Percentiles rank a stretch among this genome's conserved stretches.
Evolutionary conservation across 2,113 vertebrate species (phyloP).

Genomic region (Phodopus roborovskii): DNA sequence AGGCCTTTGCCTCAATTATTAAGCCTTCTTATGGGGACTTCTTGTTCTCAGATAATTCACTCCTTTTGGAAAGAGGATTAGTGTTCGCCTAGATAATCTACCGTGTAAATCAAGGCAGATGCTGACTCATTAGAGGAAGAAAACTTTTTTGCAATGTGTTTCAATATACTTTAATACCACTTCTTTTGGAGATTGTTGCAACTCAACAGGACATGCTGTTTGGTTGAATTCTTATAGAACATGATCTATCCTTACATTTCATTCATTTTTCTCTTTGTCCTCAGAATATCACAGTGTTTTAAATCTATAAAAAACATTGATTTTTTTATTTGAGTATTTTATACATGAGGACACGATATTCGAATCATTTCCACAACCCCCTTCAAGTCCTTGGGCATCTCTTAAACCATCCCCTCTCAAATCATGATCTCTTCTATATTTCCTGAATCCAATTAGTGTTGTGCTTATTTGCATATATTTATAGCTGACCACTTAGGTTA

Average conservation of each 20-base stretch:
- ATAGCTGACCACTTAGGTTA: neutral
- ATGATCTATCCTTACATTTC: neutral
- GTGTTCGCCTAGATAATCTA: conserved; percentile 39
- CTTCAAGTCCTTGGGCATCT: neutral
- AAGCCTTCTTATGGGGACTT: conserved; percentile 48
- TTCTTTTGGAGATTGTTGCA: conserved; percentile 44
- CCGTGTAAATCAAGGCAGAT: conserved; percentile 5
- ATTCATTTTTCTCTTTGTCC: conserved; percentile 46
- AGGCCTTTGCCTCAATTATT: neutral
- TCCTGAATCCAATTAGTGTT: neutral
- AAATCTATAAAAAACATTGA: neutral
- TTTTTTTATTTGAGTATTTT: neutral
- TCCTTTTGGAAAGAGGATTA: conserved; percentile 35
- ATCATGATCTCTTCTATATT: neutral
- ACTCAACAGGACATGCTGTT: conserved; percentile 1
- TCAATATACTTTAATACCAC: conserved; percentile 16
- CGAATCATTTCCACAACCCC: neutral
- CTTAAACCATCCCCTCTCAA: neutral
- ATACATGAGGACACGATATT: neutral
- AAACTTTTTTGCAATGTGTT: conserved; percentile 44
- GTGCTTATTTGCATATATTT: neutral
- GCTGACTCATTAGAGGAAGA: conserved; percentile 30
- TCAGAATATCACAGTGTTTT: conserved; percentile 8
- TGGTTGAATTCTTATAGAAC: neutral
- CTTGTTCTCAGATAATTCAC: conserved; percentile 53